phyloP scores from a whole-genome alignment of 2,113 vertebrate species.

The Caracal caracal region DNA sequence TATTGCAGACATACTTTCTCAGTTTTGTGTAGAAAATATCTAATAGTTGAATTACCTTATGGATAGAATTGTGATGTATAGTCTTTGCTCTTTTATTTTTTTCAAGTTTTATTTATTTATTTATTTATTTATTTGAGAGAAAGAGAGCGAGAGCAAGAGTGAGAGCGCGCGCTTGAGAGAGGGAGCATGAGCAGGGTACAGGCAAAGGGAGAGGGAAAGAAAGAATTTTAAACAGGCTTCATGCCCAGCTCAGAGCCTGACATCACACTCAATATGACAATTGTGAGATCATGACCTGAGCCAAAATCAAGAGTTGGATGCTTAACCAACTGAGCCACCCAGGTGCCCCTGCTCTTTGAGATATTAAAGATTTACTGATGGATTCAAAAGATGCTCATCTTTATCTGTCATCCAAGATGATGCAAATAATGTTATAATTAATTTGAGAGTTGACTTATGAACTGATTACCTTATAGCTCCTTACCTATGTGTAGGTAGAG shows the following conservation, averaged over 20 bases:
- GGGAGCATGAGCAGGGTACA: no score
- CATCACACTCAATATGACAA: no score
- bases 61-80: background rate
- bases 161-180: no score
- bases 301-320: no score
- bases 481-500: background rate
- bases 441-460: constrained; percentile 25
- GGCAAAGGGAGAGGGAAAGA: no score
- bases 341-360: background rate
- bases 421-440: background rate
- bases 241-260: no score
- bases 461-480: background rate
- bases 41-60: background rate
- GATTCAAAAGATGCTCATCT: background rate
- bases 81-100: background rate
- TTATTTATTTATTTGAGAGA: no score
- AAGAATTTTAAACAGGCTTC: no score
- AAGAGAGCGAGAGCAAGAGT: no score
- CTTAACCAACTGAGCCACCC: no score
- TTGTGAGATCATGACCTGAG: no score
- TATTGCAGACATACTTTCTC: background rate
- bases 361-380: background rate
- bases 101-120: no score
- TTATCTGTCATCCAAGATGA: background rate
- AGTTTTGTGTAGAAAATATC: background rate